Percentiles rank a stretch among this genome's conserved stretches.
phyloP scores from a whole-genome alignment of 2,888 invertebrate species.

The Ophonus ardosiacus region DNA sequence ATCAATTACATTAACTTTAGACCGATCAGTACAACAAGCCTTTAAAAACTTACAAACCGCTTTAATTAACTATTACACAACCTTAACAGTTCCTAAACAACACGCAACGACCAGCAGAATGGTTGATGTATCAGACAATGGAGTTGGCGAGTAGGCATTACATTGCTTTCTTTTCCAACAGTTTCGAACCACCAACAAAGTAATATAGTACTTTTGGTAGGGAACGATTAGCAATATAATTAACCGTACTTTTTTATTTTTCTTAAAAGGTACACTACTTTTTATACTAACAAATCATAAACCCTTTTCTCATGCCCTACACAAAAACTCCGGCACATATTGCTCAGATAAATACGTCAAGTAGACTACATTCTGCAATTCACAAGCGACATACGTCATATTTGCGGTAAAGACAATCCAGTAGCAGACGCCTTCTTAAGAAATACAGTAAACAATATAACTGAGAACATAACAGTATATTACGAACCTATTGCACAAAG shows the following conservation, averaged over 20 bases:
- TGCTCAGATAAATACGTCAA: conserved; percentile 68
- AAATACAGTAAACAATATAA: too few species aligned
- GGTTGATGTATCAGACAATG: conserved; percentile 71
- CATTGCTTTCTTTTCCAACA: conserved; percentile 70
- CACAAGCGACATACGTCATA: conserved; percentile 18
- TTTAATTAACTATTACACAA: not conserved
- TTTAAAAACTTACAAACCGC: not conserved
- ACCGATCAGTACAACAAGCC: not conserved
- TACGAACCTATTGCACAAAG: too few species aligned
- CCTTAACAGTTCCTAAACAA: not conserved
- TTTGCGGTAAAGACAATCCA: conserved; percentile 14
- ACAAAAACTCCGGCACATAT: not conserved
- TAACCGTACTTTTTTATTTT: conserved; percentile 51
- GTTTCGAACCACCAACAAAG: conserved; percentile 70
- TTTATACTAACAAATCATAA: not conserved
- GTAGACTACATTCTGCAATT: conserved; percentile 37
- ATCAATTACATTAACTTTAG: too few species aligned
- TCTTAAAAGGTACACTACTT: conserved; percentile 67
- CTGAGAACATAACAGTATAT: too few species aligned
- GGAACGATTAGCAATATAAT: conserved; percentile 48
- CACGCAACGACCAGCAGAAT: conserved; percentile 68
- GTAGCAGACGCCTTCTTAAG: not conserved
- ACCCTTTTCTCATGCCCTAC: not conserved
- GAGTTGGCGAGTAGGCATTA: conserved; percentile 71
- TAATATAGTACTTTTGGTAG: too few species aligned